A percentile compares a stretch with the other conserved stretches of the same genome.
Evolutionary conservation across 2,113 vertebrate genomes (phyloP).

Genomic region (Condylura cristata): DNA sequence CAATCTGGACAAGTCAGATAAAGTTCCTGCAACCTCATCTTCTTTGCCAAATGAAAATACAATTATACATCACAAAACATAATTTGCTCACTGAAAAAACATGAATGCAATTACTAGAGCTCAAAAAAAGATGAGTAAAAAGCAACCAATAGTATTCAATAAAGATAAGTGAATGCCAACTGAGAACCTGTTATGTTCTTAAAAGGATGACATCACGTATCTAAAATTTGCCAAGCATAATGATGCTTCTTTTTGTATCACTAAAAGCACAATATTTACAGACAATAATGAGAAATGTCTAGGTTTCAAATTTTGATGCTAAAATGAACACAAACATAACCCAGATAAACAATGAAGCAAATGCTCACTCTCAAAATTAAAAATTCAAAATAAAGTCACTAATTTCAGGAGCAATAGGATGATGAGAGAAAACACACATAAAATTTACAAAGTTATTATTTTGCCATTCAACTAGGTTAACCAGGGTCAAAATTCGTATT

Average conservation of each 20-base stretch:
- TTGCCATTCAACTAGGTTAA: neutral
- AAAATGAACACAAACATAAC: neutral
- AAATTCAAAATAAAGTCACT: neutral
- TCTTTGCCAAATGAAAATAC: neutral
- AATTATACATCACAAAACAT: neutral
- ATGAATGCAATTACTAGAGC: constrained; percentile 1
- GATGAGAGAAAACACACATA: neutral
- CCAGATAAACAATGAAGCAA: neutral
- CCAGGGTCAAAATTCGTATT: neutral
- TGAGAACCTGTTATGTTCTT: neutral
- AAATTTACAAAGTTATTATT: neutral
- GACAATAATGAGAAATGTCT: neutral
- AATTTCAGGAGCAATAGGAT: neutral
- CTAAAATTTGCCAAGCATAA: neutral
- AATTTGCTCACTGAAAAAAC: neutral
- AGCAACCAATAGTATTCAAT: neutral
- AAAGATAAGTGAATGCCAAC: neutral
- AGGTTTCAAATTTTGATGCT: neutral
- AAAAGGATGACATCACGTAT: neutral
- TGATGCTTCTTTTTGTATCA: neutral
- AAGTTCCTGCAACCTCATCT: neutral
- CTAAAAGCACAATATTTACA: neutral
- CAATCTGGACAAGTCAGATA: neutral
- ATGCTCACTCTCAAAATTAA: neutral
- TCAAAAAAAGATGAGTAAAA: neutral